phyloP scores from a whole-genome alignment of 2,113 vertebrate species.

The Nerophis ophidion region DNA sequence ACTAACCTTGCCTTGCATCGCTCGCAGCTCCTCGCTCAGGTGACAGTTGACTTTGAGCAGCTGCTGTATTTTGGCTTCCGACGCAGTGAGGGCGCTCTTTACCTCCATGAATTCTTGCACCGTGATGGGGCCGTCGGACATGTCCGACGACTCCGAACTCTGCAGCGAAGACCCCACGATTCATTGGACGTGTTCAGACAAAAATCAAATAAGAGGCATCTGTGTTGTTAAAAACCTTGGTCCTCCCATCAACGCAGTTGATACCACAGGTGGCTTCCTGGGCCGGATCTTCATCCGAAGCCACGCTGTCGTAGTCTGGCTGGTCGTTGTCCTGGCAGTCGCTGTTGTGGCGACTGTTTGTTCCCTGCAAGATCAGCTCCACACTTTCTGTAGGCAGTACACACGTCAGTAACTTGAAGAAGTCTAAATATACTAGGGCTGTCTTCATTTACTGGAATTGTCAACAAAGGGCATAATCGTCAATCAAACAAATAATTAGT shows the following conservation, averaged over 20 bases:
- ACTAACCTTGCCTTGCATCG: constrained; percentile 94
- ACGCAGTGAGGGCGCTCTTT: constrained; percentile 90
- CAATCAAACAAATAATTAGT: too few species aligned
- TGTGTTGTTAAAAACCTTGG: constrained; percentile 75
- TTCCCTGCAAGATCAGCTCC: constrained; percentile 86
- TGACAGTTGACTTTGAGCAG: constrained; percentile 97
- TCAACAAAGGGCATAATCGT: too few species aligned
- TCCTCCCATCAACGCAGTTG: constrained; percentile 78
- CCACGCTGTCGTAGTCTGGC: constrained; percentile 96
- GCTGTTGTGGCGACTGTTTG: constrained; percentile 77
- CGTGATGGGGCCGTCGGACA: constrained; percentile 92
- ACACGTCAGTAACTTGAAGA: constrained; percentile 1
- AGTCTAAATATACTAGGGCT: neutral
- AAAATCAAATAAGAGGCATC: neutral
- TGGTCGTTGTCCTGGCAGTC: constrained; percentile 91
- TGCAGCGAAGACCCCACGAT: constrained; percentile 43
- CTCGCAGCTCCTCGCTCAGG: constrained; percentile 90
- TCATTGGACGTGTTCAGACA: neutral
- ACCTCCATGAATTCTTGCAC: constrained; percentile 95
- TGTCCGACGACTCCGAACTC: constrained; percentile 92
- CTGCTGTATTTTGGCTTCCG: constrained; percentile 97
- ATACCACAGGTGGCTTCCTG: constrained; percentile 76
- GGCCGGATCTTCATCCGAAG: constrained; percentile 91
- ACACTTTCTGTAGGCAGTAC: constrained; percentile 78
- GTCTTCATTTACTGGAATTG: neutral